Percentiles rank a stretch among this genome's conserved stretches.
Evolutionary conservation across 2,797 vertebrate species (phyloP).

Genomic region (Acanthopagrus latus): DNA sequence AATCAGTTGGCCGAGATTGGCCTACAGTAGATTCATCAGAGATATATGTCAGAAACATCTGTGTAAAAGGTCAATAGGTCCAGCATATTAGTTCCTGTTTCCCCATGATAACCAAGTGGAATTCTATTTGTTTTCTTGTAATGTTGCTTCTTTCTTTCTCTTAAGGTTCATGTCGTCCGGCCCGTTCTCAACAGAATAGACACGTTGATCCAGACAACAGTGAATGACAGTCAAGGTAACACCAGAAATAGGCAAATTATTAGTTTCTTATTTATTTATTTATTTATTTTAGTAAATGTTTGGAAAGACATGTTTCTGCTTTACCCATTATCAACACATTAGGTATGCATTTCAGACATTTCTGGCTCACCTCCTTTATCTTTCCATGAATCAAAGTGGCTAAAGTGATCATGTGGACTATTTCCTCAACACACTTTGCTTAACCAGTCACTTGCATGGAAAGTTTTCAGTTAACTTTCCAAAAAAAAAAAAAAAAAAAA

Average conservation of each 20-base stretch:
- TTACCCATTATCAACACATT: background rate
- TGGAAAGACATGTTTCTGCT: background rate
- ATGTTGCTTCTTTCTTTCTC: background rate
- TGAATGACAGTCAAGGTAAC: conserved; percentile 86
- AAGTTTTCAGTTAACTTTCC: background rate
- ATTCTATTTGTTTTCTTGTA: background rate
- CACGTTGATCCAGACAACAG: conserved; percentile 87
- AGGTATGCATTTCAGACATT: background rate
- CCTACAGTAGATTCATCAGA: too few relatives aligned
- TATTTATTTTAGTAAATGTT: background rate
- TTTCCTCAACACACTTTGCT: background rate
- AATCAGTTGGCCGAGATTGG: too few relatives aligned
- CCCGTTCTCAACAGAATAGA: conserved; percentile 94
- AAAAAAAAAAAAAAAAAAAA: background rate
- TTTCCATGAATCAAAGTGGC: background rate
- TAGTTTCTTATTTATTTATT: too few relatives aligned
- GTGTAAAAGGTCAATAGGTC: too few relatives aligned
- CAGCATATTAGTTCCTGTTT: too few relatives aligned
- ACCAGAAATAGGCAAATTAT: background rate
- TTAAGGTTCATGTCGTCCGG: conserved; percentile 95
- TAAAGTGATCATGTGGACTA: background rate
- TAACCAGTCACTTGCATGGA: background rate
- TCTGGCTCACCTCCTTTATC: background rate
- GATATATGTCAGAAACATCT: too few relatives aligned
- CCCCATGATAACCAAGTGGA: too few relatives aligned